These are phyloP conservation scores for Chauna torquata DNA, from an alignment of 2,113 vertebrate genomes.

Conservation along the genomic window DNA sequence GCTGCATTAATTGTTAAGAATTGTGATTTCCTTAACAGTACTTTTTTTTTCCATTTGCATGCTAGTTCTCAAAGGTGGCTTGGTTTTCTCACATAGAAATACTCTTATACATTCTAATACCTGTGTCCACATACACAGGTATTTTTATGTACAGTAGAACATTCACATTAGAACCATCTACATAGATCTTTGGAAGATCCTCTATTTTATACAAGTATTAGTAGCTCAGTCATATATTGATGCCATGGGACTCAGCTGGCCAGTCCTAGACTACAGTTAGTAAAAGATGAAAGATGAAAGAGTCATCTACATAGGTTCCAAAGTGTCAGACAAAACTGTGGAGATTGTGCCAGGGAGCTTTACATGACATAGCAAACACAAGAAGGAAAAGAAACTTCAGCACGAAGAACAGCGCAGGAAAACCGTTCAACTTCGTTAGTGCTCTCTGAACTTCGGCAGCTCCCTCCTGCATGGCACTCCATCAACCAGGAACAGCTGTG, in stretches of 20 bases:
- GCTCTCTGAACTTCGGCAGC: neutral
- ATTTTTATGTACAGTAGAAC: neutral
- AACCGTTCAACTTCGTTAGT: neutral
- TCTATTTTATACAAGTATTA: neutral
- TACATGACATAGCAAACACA: neutral
- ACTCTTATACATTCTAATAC: neutral
- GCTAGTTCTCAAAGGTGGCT: neutral
- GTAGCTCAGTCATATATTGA: neutral
- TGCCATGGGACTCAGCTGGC: neutral
- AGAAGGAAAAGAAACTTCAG: neutral
- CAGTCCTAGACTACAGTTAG: neutral
- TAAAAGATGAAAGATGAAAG: neutral
- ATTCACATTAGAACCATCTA: neutral
- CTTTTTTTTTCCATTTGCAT: neutral
- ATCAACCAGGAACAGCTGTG: neutral
- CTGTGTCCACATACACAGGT: neutral
- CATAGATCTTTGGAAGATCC: neutral
- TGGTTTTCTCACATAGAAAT: neutral
- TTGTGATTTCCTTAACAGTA: neutral
- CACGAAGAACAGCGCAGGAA: neutral
- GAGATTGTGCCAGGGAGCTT: neutral
- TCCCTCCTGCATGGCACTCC: neutral
- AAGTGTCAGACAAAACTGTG: neutral
- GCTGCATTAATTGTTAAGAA: neutral
- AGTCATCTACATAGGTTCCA: neutral